Evolutionary conservation across 2,888 invertebrate species (phyloP).

Genomic region (Drosophila percnosoma): DNA sequence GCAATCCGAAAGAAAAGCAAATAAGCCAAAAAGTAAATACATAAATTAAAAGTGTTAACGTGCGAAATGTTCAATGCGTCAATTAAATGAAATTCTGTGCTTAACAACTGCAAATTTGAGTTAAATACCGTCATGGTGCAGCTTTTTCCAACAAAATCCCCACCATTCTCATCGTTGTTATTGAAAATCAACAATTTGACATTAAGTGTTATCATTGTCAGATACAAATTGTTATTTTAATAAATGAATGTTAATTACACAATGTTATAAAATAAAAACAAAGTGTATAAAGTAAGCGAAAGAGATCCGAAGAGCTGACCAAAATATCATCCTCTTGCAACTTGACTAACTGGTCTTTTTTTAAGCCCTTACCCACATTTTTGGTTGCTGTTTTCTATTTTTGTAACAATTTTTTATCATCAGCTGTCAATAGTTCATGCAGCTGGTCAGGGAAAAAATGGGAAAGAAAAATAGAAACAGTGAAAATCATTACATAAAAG

Average conservation of each 20-base stretch:
- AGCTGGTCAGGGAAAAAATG: slow-evolving; percentile 51
- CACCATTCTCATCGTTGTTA: neutral
- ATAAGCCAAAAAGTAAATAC: slow-evolving; percentile 77
- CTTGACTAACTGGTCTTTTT: slow-evolving; percentile 5
- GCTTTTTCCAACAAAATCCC: neutral
- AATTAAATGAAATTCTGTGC: slow-evolving; percentile 58
- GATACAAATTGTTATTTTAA: neutral
- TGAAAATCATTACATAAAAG: slow-evolving; percentile 76
- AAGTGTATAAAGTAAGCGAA: neutral
- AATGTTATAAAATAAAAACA: too few species aligned
- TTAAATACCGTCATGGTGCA: slow-evolving; percentile 11
- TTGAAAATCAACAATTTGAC: slow-evolving; percentile 28
- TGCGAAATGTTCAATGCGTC: slow-evolving; percentile 70
- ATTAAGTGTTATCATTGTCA: neutral
- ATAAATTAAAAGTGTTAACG: slow-evolving; percentile 79
- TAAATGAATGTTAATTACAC: neutral
- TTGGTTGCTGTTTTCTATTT: slow-evolving; percentile 44
- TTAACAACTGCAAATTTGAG: slow-evolving; percentile 49
- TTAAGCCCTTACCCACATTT: slow-evolving; percentile 11
- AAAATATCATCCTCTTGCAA: neutral
- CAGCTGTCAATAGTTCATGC: slow-evolving; percentile 78
- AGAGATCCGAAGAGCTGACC: neutral
- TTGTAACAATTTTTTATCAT: slow-evolving; percentile 77
- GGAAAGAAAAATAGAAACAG: slow-evolving; percentile 36
- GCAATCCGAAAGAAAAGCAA: slow-evolving; percentile 50